Percentiles rank a stretch among this genome's conserved stretches.
These are phyloP conservation scores for Paedocypris micromegethes DNA, from an alignment of 2,797 vertebrate genomes.

Conservation along the genomic window DNA sequence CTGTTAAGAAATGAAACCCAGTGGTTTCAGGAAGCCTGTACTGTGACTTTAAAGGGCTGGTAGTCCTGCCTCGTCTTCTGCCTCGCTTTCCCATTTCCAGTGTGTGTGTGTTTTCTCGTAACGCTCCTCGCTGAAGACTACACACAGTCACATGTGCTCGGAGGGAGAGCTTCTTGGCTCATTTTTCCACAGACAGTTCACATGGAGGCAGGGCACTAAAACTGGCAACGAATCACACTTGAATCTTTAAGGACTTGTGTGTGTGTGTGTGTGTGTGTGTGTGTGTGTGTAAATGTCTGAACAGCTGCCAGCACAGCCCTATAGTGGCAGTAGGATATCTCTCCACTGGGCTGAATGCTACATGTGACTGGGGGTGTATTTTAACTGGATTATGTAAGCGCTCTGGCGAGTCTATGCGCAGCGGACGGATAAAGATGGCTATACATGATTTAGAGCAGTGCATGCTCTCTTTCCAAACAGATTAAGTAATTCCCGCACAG, in stretches of 20 bases:
- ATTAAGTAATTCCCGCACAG: constrained; percentile 59
- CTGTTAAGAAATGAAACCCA: constrained; percentile 50
- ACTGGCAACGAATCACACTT: constrained; percentile 61
- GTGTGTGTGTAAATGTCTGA: constrained; percentile 58
- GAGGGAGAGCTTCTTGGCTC: constrained; percentile 55
- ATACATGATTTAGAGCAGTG: constrained; percentile 64
- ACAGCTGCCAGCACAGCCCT: constrained; percentile 65
- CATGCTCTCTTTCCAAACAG: constrained; percentile 57
- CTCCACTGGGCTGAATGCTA: constrained; percentile 67
- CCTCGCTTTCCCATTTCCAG: constrained; percentile 47
- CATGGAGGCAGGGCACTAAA: constrained; percentile 61
- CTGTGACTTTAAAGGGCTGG: constrained; percentile 64
- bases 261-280: constrained; percentile 44
- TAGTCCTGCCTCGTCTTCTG: constrained; percentile 40
- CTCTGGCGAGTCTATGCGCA: constrained; percentile 63
- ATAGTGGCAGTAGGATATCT: constrained; percentile 65
- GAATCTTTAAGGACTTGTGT: constrained; percentile 52
- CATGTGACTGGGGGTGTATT: constrained; percentile 76
- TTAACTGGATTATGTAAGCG: constrained; percentile 77
- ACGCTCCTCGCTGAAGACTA: constrained; percentile 41
- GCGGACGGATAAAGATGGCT: constrained; percentile 63
- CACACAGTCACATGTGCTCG: constrained; percentile 64
- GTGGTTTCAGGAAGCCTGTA: constrained; percentile 44
- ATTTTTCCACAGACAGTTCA: constrained; percentile 63
- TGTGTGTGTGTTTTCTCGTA: constrained; percentile 17